phyloP scores from a whole-genome alignment of 2,888 invertebrate species.

The Ochropleura plecta region DNA sequence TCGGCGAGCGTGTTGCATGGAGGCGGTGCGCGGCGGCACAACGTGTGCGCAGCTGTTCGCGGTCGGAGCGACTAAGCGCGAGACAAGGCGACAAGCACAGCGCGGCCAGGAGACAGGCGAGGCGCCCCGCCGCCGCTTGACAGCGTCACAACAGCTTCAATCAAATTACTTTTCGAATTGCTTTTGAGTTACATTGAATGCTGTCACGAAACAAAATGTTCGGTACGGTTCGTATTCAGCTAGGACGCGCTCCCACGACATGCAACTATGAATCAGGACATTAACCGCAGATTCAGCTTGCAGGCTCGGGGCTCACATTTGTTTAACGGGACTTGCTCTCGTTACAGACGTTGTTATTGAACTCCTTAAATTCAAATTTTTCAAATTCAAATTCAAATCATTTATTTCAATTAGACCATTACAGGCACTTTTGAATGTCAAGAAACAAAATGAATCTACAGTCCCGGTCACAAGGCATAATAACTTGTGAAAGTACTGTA shows the following conservation, averaged over 20 bases:
- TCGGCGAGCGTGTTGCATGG: slow-evolving; percentile 74
- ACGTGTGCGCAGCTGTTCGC: slow-evolving; percentile 85
- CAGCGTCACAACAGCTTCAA: slow-evolving; percentile 77
- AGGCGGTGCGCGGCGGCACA: slow-evolving; percentile 68
- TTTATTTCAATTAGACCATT: too few relatives aligned
- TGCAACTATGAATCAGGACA: slow-evolving; percentile 75
- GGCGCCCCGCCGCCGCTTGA: slow-evolving; percentile 76
- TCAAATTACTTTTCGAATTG: slow-evolving; percentile 86
- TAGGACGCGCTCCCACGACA: slow-evolving; percentile 80
- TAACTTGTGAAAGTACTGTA: too few relatives aligned
- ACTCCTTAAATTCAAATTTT: too few relatives aligned
- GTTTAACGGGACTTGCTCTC: slow-evolving; percentile 65
- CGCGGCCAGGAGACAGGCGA: slow-evolving; percentile 67
- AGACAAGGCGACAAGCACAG: slow-evolving; percentile 60
- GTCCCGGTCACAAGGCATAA: too few relatives aligned
- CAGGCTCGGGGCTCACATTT: slow-evolving; percentile 46
- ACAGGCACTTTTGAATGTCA: too few relatives aligned
- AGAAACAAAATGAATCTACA: too few relatives aligned
- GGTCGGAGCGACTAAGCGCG: slow-evolving; percentile 80
- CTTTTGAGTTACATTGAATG: slow-evolving; percentile 74
- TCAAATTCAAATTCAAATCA: too few relatives aligned
- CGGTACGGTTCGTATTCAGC: slow-evolving; percentile 73
- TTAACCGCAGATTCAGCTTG: slow-evolving; percentile 56
- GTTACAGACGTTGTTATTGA: slow-evolving; percentile 56
- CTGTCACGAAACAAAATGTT: slow-evolving; percentile 80